Conservation (phyloP, 2,113 vertebrate species). For the Saccopteryx leptura region DNA sequence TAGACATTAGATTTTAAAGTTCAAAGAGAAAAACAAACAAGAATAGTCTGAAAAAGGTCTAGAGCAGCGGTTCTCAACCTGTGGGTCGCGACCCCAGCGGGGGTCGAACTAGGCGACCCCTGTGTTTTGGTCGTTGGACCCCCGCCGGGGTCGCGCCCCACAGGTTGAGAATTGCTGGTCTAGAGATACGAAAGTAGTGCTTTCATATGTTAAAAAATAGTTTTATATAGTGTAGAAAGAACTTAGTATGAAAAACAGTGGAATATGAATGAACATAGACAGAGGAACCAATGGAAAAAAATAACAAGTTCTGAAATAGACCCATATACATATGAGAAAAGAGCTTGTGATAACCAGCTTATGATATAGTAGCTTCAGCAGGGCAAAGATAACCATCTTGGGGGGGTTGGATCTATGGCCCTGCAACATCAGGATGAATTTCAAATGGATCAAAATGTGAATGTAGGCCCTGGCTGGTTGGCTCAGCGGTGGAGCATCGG, state of each 20-base stretch:
- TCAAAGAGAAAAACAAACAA: conserved; percentile 46
- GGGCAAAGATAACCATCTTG: neutral
- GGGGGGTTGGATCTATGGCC: neutral
- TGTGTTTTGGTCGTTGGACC: too few species aligned
- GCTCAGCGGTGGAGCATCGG: too few species aligned
- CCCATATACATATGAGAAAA: neutral
- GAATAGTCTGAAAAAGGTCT: neutral
- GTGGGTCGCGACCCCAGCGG: too few species aligned
- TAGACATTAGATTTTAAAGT: conserved; percentile 26
- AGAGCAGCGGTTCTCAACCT: neutral
- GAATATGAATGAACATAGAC: neutral
- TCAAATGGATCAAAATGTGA: conserved; percentile 45
- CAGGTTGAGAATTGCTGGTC: neutral
- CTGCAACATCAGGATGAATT: neutral
- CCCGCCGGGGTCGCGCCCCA: too few species aligned
- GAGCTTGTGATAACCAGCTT: neutral
- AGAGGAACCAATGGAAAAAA: neutral
- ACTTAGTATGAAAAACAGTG: conserved; percentile 10
- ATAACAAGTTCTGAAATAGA: conserved; percentile 16
- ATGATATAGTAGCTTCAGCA: neutral
- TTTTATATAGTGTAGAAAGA: conserved; percentile 33
- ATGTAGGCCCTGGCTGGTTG: too few species aligned
- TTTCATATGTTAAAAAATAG: neutral
- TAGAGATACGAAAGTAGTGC: neutral
- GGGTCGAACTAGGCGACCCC: too few species aligned